Evolutionary conservation across 2,888 invertebrate genomes (phyloP), one percentile per base, ranked within the genome.

Genomic region (Phengaris alcon): DNA sequence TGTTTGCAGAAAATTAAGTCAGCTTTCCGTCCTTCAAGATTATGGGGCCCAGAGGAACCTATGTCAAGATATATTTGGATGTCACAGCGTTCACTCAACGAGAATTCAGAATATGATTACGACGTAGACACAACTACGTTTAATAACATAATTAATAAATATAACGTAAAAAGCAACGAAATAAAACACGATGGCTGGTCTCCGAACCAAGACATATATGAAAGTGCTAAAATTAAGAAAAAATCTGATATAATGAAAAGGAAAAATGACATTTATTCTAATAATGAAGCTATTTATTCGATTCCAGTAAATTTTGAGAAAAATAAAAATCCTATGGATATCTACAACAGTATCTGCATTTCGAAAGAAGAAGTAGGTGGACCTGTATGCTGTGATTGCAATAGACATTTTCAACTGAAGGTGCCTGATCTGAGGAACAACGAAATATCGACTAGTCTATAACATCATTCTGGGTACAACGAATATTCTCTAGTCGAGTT

Each of bases 11-110:
- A 93, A 91, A 87, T 93, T 78, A 83, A 86, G 52, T 87, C 93
- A 69, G 87, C 93, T 0, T 93, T 93, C 80, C 86, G 86, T n/a
- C 87, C 92, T 7, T 92, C 93, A 0, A 85, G 91, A 22, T 84
- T 91, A 13, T 93, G 93, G 93, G 93, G 93, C 12, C 93, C 93
- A 44, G 92, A 93, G 80, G 93, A 93, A 79, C 93, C 93, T 2
- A 86, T 91, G 84, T 87, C 90, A 0, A 82, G 93, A 80, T 93
- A 93, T 81, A 84, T 91, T 8, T 93, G 93, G 93, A 93, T 93
- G 93, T 90, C 92, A 15, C 90, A 90, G 82, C 84, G 90, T 79
- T 89, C 86, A 75, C 79, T 85, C 69, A 87, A 87, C 80, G 91
- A 90, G 80, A 84, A 84, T 82, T 85, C 86, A 9, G 87, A 87